A percentile compares a stretch with the other conserved stretches of the same genome.
phyloP scores from a whole-genome alignment of 2,888 invertebrate genomes.

The Cotesia congregata region DNA sequence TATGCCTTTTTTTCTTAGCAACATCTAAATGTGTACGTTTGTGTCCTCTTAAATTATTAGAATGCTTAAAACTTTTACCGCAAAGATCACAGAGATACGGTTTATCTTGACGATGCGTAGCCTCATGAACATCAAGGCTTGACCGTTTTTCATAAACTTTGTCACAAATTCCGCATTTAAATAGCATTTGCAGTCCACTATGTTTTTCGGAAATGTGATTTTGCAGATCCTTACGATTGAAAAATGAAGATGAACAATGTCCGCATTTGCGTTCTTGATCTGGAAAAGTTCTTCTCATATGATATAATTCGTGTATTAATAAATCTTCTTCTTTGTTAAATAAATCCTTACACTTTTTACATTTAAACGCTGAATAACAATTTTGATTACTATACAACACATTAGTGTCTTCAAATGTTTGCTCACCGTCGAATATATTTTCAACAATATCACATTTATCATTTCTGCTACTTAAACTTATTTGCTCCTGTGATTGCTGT shows the following conservation, averaged over 20 bases:
- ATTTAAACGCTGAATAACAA: constrained; percentile 4
- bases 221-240: constrained; percentile 55
- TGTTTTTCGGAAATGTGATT: constrained; percentile 56
- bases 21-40: constrained; percentile 64
- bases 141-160: constrained; percentile 60
- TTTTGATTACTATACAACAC: constrained; percentile 12
- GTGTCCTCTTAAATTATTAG: constrained; percentile 63
- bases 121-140: constrained; percentile 63
- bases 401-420: constrained; percentile 2
- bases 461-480: constrained; percentile 23
- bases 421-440: constrained; percentile 32
- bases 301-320: constrained; percentile 34
- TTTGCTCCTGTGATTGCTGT: neutral
- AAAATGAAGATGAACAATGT: constrained; percentile 51
- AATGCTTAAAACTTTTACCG: constrained; percentile 66
- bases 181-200: constrained; percentile 51
- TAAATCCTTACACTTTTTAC: constrained; percentile 31
- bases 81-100: constrained; percentile 66
- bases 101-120: constrained; percentile 61
- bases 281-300: constrained; percentile 10
- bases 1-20: constrained; percentile 61
- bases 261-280: constrained; percentile 53
- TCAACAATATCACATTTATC: constrained; percentile 41
- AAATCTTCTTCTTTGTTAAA: constrained; percentile 36
- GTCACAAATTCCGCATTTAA: constrained; percentile 59